A percentile compares a stretch with the other conserved stretches of the same genome.
These are phyloP conservation scores for Athrips mouffetella DNA, from an alignment of 2,888 invertebrate genomes.

Conservation along the genomic window DNA sequence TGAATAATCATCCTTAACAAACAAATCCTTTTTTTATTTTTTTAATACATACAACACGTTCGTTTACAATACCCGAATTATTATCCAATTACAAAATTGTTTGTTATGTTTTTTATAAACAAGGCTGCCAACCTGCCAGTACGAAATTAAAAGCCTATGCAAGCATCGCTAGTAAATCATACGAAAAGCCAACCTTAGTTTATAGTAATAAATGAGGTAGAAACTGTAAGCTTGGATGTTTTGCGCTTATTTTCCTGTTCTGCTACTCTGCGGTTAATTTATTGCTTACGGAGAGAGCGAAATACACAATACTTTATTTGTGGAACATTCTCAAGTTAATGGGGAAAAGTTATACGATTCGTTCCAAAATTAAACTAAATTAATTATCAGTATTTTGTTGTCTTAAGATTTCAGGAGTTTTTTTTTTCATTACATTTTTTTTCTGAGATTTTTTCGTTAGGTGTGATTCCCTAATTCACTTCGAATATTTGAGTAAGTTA, in stretches of 20 bases:
- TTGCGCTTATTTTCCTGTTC: slow-evolving; percentile 16
- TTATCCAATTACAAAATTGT: slow-evolving; percentile 3
- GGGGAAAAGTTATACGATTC: slow-evolving; percentile 2
- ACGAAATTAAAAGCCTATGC: slow-evolving; percentile 35
- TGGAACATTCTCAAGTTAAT: slow-evolving; percentile 4
- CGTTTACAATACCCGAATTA: slow-evolving; percentile 11
- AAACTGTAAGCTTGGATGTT: slow-evolving; percentile 26
- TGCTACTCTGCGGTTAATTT: slow-evolving; percentile 2
- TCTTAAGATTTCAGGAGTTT: no score
- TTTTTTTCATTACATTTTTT: no score
- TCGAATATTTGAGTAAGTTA: no score
- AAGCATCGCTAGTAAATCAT: slow-evolving; percentile 59
- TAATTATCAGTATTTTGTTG: no score
- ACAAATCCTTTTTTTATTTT: slow-evolving; percentile 18
- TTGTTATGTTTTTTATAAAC: background rate
- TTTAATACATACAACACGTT: slow-evolving; percentile 13
- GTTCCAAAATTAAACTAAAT: background rate
- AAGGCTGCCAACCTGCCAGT: slow-evolving; percentile 25
- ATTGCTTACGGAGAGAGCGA: slow-evolving; percentile 2
- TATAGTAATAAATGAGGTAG: slow-evolving; percentile 52
- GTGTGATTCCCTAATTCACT: no score
- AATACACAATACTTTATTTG: slow-evolving; percentile 4
- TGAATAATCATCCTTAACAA: slow-evolving; percentile 19
- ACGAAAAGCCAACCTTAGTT: slow-evolving; percentile 54
- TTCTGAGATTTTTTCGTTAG: no score